A percentile compares a stretch with the other conserved stretches of the same genome.
Conservation (phyloP, 2,113 vertebrate genomes). For the Ondatra zibethicus region DNA sequence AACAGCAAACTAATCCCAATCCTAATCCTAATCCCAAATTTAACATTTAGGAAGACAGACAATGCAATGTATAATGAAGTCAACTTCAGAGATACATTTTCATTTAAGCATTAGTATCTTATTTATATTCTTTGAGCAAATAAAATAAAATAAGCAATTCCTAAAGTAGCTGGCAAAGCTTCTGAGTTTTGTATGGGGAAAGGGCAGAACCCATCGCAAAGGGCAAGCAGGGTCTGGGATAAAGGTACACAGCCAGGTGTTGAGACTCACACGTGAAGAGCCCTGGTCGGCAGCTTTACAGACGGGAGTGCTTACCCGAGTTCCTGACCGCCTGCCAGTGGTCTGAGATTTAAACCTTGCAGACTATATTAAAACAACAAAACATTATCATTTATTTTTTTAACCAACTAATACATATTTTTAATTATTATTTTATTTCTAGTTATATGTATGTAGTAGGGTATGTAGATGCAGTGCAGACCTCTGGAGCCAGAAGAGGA, state of each 20-base stretch:
- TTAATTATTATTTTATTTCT: not conserved
- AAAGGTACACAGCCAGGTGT: not conserved
- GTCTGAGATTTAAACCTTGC: slow-evolving; percentile 20
- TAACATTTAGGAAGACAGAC: slow-evolving; percentile 1
- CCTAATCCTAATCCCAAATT: not conserved
- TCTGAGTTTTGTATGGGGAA: not conserved
- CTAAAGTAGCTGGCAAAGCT: not conserved
- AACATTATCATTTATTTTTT: not conserved
- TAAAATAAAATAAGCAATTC: not conserved
- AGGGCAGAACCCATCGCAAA: not conserved
- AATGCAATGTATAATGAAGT: not conserved
- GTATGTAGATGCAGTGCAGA: not conserved
- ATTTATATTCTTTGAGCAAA: slow-evolving; percentile 46
- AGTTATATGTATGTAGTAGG: not conserved
- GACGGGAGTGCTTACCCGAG: not conserved
- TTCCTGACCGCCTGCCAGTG: slow-evolving; percentile 2
- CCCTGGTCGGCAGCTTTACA: not conserved
- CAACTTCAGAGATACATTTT: slow-evolving; percentile 28
- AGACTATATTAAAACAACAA: slow-evolving; percentile 24
- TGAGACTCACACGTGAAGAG: not conserved
- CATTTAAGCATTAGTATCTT: slow-evolving; percentile 34
- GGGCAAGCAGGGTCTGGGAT: not conserved
- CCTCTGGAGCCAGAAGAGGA: not conserved
- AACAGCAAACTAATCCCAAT: not conserved
- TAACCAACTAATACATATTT: not conserved